Base-by-base conservation (phyloP, 2,797 vertebrate genomes). In the Peromyscus aztecus region DNA sequence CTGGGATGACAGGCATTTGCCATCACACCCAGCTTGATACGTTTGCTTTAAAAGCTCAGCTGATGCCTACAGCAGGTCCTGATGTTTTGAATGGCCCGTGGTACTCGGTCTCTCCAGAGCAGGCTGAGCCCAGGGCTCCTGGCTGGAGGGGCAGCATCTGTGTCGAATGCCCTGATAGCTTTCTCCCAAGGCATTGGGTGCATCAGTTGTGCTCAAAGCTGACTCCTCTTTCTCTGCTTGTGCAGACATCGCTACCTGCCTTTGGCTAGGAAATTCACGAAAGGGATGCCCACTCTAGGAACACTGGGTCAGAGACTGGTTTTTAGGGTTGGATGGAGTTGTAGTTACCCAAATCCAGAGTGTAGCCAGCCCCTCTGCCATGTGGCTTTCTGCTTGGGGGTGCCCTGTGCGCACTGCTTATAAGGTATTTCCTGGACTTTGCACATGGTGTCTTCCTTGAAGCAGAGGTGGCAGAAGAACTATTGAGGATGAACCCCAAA, bases 11-110 rank as follows among this genome's bases (percentile, higher is more conserved):
- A 65, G 61, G 61, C 82, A 3, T 34, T 61, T 24, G 57, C 73
- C 40, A 6, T 40, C 37, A 46, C 69, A 76, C 24, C 69, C 85
- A 57, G 67, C 37, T 59, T 98, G 99, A 99, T 99, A 99, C 98
- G 99, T 99, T 98, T 99, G 99, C 98, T 99, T 99, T 96, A 97
- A 97, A 96, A 98, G 97, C 98, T 99, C 99, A 96, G 98, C 98
- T 65, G 98, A 99, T 95, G 98, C 98, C 90, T 97, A 49, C n/a
- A 95, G 95, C 94, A 98, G 97, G 97, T 99, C 98, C 94, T 98
- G 98, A 46, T 97, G 96, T 97, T 98, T 98, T 98, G 76, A 97
- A 98, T 90, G 98, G 98, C 92, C 98, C 96, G 97, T 80, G 78
- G 94, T 87, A 98, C 98, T 96, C 29, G 98, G 95, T 83, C 96